Evolutionary conservation across 2,113 vertebrate species (phyloP).

Genomic region (Craseonycteris thonglongyai): DNA sequence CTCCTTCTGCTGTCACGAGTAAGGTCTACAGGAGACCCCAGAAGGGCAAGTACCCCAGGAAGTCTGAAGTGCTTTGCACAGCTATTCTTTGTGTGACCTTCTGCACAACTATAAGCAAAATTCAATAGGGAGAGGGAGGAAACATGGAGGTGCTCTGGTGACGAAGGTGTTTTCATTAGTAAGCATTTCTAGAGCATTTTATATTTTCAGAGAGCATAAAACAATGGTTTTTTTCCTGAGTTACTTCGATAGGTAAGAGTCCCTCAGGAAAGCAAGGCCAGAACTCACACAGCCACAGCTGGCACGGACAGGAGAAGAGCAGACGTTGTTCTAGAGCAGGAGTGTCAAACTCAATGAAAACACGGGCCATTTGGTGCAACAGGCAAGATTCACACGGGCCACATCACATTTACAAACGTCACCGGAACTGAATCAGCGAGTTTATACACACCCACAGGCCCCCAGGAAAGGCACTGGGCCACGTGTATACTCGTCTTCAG

Average conservation of each 20-base stretch:
- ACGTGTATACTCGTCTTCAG: too few species aligned
- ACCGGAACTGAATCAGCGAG: too few species aligned
- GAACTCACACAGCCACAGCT: too few species aligned
- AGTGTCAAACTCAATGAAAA: too few species aligned
- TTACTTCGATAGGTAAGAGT: neutral
- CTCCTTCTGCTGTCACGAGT: neutral
- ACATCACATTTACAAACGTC: too few species aligned
- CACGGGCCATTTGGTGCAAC: too few species aligned
- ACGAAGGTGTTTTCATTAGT: neutral
- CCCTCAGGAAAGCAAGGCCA: too few species aligned
- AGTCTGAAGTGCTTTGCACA: neutral
- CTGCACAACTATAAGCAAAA: neutral
- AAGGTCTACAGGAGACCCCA: neutral
- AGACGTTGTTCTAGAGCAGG: too few species aligned
- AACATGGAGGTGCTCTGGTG: neutral
- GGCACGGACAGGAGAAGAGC: too few species aligned
- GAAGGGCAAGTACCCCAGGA: neutral
- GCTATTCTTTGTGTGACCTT: neutral
- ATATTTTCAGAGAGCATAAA: neutral
- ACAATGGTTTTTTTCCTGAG: neutral
- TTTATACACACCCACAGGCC: too few species aligned
- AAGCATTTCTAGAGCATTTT: neutral
- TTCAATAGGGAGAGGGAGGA: neutral
- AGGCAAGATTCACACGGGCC: too few species aligned
- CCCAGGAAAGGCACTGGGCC: too few species aligned